Base-by-base conservation (phyloP, 2,113 vertebrate species). In the Cryptomyrus ogoouensis region DNA sequence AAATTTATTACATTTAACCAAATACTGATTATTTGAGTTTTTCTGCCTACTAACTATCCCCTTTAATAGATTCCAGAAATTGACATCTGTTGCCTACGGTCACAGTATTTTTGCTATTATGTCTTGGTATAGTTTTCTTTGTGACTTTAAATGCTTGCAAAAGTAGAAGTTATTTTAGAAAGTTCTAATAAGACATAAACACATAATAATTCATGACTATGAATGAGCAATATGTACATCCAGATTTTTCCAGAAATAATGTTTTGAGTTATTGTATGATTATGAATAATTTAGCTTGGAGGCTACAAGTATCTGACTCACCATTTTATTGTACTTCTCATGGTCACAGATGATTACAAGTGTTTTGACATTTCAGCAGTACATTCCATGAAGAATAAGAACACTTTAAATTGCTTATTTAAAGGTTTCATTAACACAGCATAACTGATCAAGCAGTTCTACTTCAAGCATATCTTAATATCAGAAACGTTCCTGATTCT, bases 331-430 rank as follows among this genome's bases (percentile, higher is more conserved):
- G 49, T 53, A 27, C 85, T 87, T 35, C 27, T n/a, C 49, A 50
- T 87, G 85, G 85, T 21, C 85, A 52, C 10, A 87, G 49, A 87
- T 88, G 53, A 88, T 66, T 88, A 44, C 42, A 88, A 44, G 53
- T 88, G 35, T 88, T 88, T 47, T 53, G 85, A 35, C 85, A 87
- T 88, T 88, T 88, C 35, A n/a, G 31, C 19, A 15, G 53, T n/a
- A n/a, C 49, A 66, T 46, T 24, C 87, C 87, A 44, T 21, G 49
- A 62, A 66, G 35, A 66, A 62, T 10, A 62, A 24, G 52, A 35
- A 66, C 50, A 52, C 85, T 87, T 87, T n/a, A 35, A 52, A 87
- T 42, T 47, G 24, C 50, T 35, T 52, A 53, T 53, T 53, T 53
- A 87, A 47, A 87, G n/a, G 50, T 47, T 87, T 50, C 85, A 35